phyloP scores from a whole-genome alignment of 1,140 invertebrate genomes.

The Acromyrmex charruanus region DNA sequence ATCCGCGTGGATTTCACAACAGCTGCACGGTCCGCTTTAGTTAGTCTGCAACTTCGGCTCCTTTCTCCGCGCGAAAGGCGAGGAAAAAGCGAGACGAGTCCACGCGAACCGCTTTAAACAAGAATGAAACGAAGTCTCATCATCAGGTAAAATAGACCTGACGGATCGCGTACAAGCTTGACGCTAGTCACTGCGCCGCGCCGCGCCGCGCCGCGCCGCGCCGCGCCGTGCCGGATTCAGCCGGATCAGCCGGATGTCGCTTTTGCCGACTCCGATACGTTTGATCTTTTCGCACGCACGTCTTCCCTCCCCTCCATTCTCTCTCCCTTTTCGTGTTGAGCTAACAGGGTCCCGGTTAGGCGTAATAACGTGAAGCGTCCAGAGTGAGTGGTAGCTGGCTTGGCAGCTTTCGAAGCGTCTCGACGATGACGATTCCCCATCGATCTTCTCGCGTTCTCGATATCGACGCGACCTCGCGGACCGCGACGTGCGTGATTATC shows the following conservation, averaged over 20 bases:
- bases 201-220: no score
- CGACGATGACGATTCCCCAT: constrained; percentile 26
- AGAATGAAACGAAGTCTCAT: background rate
- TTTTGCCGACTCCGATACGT: background rate
- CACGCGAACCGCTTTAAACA: background rate
- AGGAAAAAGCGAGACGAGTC: background rate
- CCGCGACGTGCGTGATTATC: constrained; percentile 16
- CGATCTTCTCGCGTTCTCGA: background rate
- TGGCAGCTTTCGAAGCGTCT: background rate
- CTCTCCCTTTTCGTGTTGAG: background rate
- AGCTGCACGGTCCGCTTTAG: background rate
- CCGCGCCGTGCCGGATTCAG: no score
- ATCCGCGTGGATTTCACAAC: no score
- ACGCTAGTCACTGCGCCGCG: no score
- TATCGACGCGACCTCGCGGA: constrained; percentile 18
- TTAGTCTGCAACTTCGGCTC: background rate
- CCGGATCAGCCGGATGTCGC: background rate
- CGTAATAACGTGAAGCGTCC: no score
- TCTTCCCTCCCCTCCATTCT: background rate
- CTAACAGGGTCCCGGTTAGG: background rate
- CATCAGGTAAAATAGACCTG: constrained; percentile 1
- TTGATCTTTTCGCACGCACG: background rate
- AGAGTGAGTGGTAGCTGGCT: no score
- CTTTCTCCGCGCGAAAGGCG: background rate
- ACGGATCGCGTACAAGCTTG: background rate